phyloP scores from a whole-genome alignment of 2,888 invertebrate genomes.

The Pachymerium ferrugineum region DNA sequence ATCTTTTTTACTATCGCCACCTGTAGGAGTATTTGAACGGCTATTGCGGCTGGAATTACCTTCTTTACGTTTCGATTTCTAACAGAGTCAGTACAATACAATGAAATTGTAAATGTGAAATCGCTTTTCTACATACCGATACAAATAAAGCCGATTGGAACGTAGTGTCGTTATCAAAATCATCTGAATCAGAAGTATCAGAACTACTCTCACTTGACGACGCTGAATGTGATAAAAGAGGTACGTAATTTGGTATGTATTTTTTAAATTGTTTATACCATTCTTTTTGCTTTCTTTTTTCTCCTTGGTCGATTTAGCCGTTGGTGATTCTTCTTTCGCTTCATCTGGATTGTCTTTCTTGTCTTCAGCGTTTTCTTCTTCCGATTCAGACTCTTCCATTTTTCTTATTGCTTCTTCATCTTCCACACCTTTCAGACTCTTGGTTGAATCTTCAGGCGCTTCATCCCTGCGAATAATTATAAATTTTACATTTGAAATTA shows the following conservation, averaged over 20 bases:
- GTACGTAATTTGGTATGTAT: neutral
- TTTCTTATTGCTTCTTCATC: conserved; percentile 84
- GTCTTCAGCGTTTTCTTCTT: conserved; percentile 70
- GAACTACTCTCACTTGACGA: conserved; percentile 67
- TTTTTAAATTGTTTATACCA: neutral
- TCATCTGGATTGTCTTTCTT: conserved; percentile 66
- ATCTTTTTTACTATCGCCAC: neutral
- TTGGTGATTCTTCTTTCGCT: conserved; percentile 31
- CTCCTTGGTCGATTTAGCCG: conserved; percentile 35
- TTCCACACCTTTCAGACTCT: conserved; percentile 68
- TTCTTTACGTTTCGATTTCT: neutral
- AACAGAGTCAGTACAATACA: neutral
- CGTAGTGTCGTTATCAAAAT: conserved; percentile 40
- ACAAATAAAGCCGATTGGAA: conserved; percentile 48
- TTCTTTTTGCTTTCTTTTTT: conserved; percentile 35
- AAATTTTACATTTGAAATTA: neutral
- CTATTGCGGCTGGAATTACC: neutral
- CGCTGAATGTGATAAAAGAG: conserved; percentile 47
- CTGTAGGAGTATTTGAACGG: neutral
- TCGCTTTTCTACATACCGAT: conserved; percentile 44
- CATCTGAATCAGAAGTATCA: conserved; percentile 60
- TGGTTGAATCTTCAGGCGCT: conserved; percentile 41
- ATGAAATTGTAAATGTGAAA: neutral
- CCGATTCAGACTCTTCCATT: conserved; percentile 79
- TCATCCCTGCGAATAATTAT: conserved; percentile 40